Evolutionary conservation across 2,113 vertebrate species (phyloP), one percentile per base, ranked within the genome.

Genomic region (Oceanites oceanicus): DNA sequence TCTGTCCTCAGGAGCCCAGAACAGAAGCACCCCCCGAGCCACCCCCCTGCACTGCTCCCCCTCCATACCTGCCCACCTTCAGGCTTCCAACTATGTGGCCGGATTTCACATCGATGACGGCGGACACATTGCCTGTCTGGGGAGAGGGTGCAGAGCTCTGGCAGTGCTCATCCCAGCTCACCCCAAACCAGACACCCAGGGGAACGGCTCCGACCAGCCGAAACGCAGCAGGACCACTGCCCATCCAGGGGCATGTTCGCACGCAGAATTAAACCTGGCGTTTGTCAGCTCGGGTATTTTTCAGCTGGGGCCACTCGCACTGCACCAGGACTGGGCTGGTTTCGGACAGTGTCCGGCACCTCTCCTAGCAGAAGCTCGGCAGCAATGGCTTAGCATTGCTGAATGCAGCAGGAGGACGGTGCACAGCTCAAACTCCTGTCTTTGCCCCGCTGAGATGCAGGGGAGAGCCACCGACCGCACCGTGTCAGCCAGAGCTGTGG

Each of bases 51-150:
- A 5, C 81, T 25, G 59, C 47, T 66, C 9, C 63, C 56, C 10
- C 88, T 95, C 91, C 32, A 0, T 96, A 98, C 98, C 77, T 96
- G 92, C 93, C 94, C 52, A 98, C 4, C 1, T 22, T 44, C 72
- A 98, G 63, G 55, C 47, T 82, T 47, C 97, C 98, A 3, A 79
- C 50, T 0, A 98, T 92, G 77, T 11, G 94, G n/a, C 92, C 49
- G 0, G 91, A 86, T 9, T 10, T 86, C 58, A 94, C 21, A 0
- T 79, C 2, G 1, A 97, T 40, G 22, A 89, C 56, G 20, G 97
- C 73, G 0, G 96, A 97, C 61, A 97, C 38, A 0, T 77, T 96
- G 9, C 85, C 53, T 32, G 66, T 96, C 98, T 98, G 95, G n/a
- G 93, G 89, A 86, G 34, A 95, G 49, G 90, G 61, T 1, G 15